Evolutionary conservation across 2,113 vertebrate species (phyloP), one percentile per base, ranked within the genome.

Genomic region (Naja naja): DNA sequence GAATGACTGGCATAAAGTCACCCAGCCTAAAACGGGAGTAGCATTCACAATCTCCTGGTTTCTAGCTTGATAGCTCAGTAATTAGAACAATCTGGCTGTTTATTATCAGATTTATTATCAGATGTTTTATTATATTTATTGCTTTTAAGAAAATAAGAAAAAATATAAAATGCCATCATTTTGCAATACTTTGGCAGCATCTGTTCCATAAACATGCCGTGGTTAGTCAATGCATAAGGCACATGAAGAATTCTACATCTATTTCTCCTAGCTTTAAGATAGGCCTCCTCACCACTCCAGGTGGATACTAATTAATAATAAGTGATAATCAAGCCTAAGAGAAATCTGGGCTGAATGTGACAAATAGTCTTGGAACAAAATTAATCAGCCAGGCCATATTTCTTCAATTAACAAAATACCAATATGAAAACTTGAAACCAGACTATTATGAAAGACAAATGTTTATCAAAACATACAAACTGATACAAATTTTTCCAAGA

Each of bases 31-130:
- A 3, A 7, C 2, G 7, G 56, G 56, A 58, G 1, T 58, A 58
- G 56, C 56, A 58, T 58, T 58, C 23, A 25, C 22, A 58, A 6
- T 58, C 23, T 58, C 23, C 56, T 58, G 56, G 56, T 58, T 58
- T 56, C 55, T 58, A 25, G 7, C 22, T 23, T 58, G 23, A 58
- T 58, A 7, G 56, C 56, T 58, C 20, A 58, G 23, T 58, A 58
- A 3, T 2, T 25, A 9, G 56, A 58, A 25, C 56, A 25, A 25
- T 58, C 56, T 58, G 56, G 56, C 56, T 56, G 55, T 56, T 58
- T 58, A 30, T 89, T 92, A 43, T 94, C 89, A 94, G 58, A 81
- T 56, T 58, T 58, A n/a, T 89, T 92, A 53, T 94, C 89, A 94
- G 58, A 81, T 93, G 90, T 22, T 88, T 25, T 53, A 43, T 25